Percentiles rank a stretch among this genome's conserved stretches.
Evolutionary conservation across 2,113 vertebrate species (phyloP).

Genomic region (Turdus rufiventris): DNA sequence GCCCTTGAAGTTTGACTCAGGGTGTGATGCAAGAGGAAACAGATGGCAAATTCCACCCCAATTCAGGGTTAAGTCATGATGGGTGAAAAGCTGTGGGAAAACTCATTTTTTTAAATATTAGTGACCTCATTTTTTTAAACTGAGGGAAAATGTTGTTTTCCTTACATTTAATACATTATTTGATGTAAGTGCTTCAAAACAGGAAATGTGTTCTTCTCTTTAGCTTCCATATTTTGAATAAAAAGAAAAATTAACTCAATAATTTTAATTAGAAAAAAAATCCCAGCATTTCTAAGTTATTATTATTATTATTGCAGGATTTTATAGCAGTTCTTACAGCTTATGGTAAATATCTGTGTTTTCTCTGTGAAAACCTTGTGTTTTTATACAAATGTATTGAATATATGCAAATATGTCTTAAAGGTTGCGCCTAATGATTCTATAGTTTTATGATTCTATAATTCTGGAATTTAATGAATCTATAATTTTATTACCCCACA

Average conservation of each 20-base stretch:
- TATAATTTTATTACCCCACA: too few species aligned
- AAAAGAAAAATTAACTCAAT: background rate
- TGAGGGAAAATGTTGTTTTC: background rate
- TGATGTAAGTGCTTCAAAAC: background rate
- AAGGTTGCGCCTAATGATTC: background rate
- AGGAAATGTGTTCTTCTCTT: background rate
- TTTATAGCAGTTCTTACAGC: background rate
- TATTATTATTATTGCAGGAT: background rate
- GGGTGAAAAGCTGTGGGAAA: background rate
- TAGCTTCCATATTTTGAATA: background rate
- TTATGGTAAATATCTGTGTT: background rate
- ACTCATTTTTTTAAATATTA: background rate
- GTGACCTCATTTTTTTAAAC: background rate
- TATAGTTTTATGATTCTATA: background rate
- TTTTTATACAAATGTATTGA: accelerated
- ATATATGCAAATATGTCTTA: background rate
- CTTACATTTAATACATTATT: background rate
- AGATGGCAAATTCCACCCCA: background rate
- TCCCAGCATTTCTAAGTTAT: background rate
- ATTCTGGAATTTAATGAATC: background rate
- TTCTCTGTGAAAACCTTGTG: background rate
- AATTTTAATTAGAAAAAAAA: background rate
- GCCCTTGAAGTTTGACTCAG: background rate
- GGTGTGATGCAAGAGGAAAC: background rate
- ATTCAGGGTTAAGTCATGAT: background rate